These are phyloP conservation scores for Amniataba percoides DNA, from an alignment of 2,797 vertebrate species.

Conservation along the genomic window DNA sequence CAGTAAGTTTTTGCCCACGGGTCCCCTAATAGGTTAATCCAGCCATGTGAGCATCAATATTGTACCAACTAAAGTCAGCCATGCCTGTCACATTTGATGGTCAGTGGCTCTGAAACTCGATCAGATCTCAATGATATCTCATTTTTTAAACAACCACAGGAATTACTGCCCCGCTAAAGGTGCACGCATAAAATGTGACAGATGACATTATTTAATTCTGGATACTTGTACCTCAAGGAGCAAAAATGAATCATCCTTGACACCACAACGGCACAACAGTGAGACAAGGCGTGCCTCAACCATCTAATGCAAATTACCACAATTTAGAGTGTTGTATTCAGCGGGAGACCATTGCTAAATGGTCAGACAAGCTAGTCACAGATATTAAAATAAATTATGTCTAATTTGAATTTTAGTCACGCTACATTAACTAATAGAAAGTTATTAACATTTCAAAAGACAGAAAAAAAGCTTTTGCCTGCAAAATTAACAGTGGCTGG, in stretches of 20 bases:
- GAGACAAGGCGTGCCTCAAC: constrained; percentile 92
- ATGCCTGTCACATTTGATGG: constrained; percentile 19
- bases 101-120: constrained; percentile 25
- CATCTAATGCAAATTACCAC: constrained; percentile 96
- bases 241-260: constrained; percentile 88
- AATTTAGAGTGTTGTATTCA: constrained; percentile 98
- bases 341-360: constrained; percentile 98
- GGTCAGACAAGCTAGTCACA: constrained; percentile 99
- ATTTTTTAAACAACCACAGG: constrained; percentile 33
- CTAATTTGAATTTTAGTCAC: constrained; percentile 99
- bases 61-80: constrained; percentile 13
- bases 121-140: constrained; percentile 28
- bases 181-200: constrained; percentile 71
- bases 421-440: constrained; percentile 99
- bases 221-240: constrained; percentile 78
- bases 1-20: constrained; percentile 3
- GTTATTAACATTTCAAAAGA: constrained; percentile 99
- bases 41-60: constrained; percentile 21
- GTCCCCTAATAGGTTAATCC: constrained; percentile 27
- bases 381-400: constrained; percentile 99
- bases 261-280: constrained; percentile 91
- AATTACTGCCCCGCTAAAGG: constrained; percentile 30
- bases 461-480: constrained; percentile 97
- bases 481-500: constrained; percentile 99
- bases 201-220: constrained; percentile 77